Evolutionary conservation across 53 echinoderm and acorn worm genomes (phyloP).

Genomic region (Echinometra lucunter): DNA sequence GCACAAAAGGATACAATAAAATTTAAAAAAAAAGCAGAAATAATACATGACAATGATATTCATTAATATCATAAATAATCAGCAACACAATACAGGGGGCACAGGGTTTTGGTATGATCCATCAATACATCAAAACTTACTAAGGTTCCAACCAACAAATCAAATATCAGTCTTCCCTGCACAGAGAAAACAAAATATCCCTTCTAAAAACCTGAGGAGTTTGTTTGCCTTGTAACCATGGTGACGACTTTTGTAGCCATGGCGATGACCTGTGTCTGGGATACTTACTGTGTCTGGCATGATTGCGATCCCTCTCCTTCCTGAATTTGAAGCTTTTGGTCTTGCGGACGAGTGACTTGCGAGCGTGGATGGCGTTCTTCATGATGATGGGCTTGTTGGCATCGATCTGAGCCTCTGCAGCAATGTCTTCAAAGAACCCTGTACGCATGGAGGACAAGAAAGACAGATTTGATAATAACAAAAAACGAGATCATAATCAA

Average conservation of each 20-base stretch:
- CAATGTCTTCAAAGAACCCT: conserved; percentile 99
- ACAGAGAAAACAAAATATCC: not conserved
- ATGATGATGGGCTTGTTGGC: conserved; percentile 97
- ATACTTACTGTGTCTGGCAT: conserved; percentile 91
- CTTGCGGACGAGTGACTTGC: conserved; percentile 98
- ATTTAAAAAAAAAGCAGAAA: not conserved
- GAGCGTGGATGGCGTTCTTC: conserved; percentile 99
- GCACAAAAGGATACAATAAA: not conserved
- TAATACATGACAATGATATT: not conserved
- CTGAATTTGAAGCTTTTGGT: conserved; percentile 99
- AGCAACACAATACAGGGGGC: not conserved
- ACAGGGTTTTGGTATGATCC: not conserved
- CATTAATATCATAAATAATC: not conserved
- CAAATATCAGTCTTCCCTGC: not conserved
- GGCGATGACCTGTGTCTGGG: not conserved
- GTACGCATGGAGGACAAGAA: not conserved
- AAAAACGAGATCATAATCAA: not conserved
- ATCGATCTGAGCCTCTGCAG: conserved; percentile 92
- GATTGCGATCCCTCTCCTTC: conserved; percentile 85
- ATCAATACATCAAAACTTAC: not conserved
- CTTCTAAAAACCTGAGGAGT: not conserved
- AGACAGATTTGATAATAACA: not conserved
- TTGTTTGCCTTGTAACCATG: not conserved
- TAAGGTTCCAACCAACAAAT: not conserved
- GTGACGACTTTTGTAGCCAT: not conserved